phyloP scores from a whole-genome alignment of 2,797 vertebrate species.

The Apodemus agrarius region DNA sequence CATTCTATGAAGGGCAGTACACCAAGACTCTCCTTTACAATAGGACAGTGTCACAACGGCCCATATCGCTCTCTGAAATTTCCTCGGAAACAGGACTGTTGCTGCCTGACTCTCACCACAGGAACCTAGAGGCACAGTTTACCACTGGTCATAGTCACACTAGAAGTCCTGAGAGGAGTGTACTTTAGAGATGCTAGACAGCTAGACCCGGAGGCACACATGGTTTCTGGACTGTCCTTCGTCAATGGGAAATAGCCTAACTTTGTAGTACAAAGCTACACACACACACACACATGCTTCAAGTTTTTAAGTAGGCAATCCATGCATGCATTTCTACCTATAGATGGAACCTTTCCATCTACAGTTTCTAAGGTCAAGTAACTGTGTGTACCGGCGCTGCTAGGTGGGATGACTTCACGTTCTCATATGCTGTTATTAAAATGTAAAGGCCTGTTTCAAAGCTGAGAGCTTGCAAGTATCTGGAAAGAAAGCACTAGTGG shows the following conservation, averaged over 20 bases:
- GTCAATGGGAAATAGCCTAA: conserved; percentile 15
- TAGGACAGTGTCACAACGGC: conserved; percentile 34
- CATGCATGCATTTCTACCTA: conserved; percentile 32
- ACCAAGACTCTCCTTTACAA: conserved; percentile 19
- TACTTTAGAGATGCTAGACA: neutral
- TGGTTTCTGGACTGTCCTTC: neutral
- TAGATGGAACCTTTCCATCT: neutral
- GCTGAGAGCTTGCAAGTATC: neutral
- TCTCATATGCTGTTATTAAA: conserved; percentile 49
- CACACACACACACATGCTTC: neutral
- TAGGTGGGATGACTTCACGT: neutral
- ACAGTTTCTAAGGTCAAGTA: neutral
- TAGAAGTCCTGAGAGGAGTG: conserved; percentile 9
- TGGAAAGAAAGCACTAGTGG: conserved; percentile 4
- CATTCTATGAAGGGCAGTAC: conserved; percentile 12
- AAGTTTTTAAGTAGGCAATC: conserved; percentile 32
- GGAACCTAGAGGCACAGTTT: neutral
- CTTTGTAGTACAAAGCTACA: neutral
- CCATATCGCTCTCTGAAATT: conserved; percentile 61
- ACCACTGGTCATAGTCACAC: conserved; percentile 27
- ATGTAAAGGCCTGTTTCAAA: neutral
- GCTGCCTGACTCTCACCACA: conserved; percentile 29
- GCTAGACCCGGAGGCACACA: conserved; percentile 10
- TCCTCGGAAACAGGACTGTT: conserved; percentile 56
- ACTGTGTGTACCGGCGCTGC: neutral